These are phyloP conservation scores for Heliothis subflexa DNA, from an alignment of 1,140 invertebrate genomes.

Conservation along the genomic window DNA sequence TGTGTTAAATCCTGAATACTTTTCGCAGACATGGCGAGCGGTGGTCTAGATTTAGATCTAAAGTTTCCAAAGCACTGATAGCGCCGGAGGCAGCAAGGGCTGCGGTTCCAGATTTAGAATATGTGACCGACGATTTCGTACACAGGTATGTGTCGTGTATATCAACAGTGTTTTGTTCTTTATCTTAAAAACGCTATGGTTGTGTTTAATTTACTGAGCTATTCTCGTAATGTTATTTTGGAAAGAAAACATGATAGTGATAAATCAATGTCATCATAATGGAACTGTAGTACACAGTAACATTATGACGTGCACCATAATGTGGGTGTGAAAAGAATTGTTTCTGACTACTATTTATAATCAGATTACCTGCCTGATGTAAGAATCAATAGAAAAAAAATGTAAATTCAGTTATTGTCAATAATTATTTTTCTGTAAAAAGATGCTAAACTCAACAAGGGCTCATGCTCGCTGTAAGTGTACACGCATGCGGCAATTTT, in stretches of 20 bases:
- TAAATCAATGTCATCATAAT: slow-evolving; percentile 35
- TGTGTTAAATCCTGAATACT: slow-evolving; percentile 34
- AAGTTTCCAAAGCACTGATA: slow-evolving; percentile 94
- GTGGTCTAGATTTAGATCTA: slow-evolving; percentile 93
- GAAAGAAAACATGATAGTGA: slow-evolving; percentile 28
- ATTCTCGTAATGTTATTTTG: slow-evolving; percentile 29
- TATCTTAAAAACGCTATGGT: slow-evolving; percentile 16
- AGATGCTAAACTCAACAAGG: neutral
- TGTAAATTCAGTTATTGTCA: neutral
- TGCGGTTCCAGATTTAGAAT: slow-evolving; percentile 91
- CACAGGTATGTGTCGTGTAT: slow-evolving; percentile 84
- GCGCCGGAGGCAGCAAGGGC: slow-evolving; percentile 91
- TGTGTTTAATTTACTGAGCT: slow-evolving; percentile 31
- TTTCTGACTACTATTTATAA: slow-evolving; percentile 6
- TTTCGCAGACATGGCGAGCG: slow-evolving; percentile 91
- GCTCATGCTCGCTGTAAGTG: neutral
- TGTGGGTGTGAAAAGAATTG: slow-evolving; percentile 17
- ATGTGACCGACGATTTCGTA: slow-evolving; percentile 91
- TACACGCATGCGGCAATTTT: neutral
- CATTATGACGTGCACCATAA: slow-evolving; percentile 23
- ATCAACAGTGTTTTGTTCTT: slow-evolving; percentile 20
- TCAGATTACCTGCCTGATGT: neutral
- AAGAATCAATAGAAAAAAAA: neutral
- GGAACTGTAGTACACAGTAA: slow-evolving; percentile 17
- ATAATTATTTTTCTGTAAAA: too few relatives aligned